Conservation (phyloP, 30 jellyfish, hydroid and myxozoan genomes). For the Rhopilema esculentum region DNA sequence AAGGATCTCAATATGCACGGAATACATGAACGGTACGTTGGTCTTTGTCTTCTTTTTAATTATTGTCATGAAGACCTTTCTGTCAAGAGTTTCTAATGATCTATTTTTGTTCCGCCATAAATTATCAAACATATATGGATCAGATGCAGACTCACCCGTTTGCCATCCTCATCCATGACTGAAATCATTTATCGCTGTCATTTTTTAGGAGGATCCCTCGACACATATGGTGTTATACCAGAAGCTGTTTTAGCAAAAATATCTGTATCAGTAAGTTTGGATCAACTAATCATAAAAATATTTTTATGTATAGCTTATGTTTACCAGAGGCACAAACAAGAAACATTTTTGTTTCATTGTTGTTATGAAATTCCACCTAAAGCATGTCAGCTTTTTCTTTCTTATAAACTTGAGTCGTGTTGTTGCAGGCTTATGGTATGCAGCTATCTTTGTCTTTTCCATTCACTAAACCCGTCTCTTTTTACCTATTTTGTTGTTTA, state of each 20-base stretch:
- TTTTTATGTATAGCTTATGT: not conserved
- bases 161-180: not conserved
- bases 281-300: no score
- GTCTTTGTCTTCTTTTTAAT: not conserved
- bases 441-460: no score
- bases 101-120: no score
- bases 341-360: not conserved
- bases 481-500: no score
- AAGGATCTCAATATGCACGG: slow-evolving; percentile 95
- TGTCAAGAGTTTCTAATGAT: no score
- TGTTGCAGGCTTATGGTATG: no score
- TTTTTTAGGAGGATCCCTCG: slow-evolving; percentile 89
- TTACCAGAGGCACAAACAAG: not conserved
- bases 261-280: slow-evolving; percentile 86
- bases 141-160: not conserved
- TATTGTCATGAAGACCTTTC: slow-evolving; percentile 48
- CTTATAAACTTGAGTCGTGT: no score
- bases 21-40: slow-evolving; percentile 93
- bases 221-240: slow-evolving; percentile 82
- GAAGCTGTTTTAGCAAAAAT: slow-evolving; percentile 86
- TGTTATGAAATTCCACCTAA: no score
- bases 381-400: no score
- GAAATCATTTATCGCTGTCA: not conserved
- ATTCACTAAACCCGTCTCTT: no score
- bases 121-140: not conserved